Evolutionary conservation across 1,140 invertebrate species (phyloP).

Genomic region (Aphelenchoides avenae): DNA sequence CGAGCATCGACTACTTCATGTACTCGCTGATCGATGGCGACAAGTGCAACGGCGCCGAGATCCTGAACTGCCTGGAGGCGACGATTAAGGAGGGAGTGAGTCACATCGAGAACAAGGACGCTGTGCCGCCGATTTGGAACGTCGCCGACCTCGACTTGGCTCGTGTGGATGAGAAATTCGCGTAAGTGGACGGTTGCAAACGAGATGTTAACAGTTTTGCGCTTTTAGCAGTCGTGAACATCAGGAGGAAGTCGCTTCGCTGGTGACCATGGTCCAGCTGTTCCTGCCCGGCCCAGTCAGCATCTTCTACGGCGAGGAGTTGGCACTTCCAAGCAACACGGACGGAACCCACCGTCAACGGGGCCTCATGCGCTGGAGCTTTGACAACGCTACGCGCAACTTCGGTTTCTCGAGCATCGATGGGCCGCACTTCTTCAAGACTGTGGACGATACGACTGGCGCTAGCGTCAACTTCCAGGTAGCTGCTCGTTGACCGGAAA

Average conservation of each 20-base stretch:
- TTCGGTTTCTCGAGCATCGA: constrained; percentile 14
- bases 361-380: constrained; percentile 18
- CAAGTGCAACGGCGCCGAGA: no score
- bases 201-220: no score
- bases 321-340: constrained; percentile 6
- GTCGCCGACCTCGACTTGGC: no score
- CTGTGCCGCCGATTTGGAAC: no score
- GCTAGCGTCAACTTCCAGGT: constrained; percentile 16
- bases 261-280: constrained; percentile 12
- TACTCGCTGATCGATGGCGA: no score
- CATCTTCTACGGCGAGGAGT: constrained; percentile 13
- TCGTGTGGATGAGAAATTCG: no score
- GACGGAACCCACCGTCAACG: background rate
- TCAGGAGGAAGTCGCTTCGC: constrained; percentile 3
- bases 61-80: no score
- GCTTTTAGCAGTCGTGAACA: no score
- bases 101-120: no score
- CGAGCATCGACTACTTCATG: no score
- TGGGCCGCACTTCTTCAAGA: constrained; percentile 11
- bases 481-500: constrained; percentile 1
- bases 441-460: background rate
- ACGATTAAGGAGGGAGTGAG: no score
- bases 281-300: constrained; percentile 17
- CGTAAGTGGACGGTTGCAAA: no score
- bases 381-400: constrained; percentile 1